Evolutionary conservation across 1,140 invertebrate genomes (phyloP).

Genomic region (Formica selysi): DNA sequence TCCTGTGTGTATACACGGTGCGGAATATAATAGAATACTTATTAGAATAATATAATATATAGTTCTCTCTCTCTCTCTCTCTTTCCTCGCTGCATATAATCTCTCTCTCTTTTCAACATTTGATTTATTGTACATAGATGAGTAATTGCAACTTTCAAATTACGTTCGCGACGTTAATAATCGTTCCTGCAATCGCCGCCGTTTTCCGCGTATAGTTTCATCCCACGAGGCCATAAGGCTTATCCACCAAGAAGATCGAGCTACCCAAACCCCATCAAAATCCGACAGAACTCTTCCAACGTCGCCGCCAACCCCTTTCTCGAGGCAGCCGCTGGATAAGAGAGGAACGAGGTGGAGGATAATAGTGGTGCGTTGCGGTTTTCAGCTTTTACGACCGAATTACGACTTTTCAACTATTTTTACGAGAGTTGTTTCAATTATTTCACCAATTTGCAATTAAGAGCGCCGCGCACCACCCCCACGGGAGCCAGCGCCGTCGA

Average conservation of each 20-base stretch:
- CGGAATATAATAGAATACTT: not conserved
- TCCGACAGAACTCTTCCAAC: constrained; percentile 68
- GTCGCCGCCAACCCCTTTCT: constrained; percentile 65
- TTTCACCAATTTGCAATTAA: constrained; percentile 86
- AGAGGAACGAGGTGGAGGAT: constrained; percentile 65
- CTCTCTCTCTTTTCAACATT: not conserved
- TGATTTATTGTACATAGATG: not conserved
- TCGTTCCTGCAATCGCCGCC: constrained; percentile 7
- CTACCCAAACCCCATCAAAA: constrained; percentile 67
- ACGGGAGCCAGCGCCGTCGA: constrained; percentile 58
- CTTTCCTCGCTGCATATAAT: not conserved
- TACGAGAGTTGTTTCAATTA: constrained; percentile 86
- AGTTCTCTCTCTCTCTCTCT: not conserved
- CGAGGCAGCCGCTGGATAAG: constrained; percentile 68
- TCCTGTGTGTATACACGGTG: not conserved
- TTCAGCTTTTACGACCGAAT: constrained; percentile 83
- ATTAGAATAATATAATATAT: not conserved
- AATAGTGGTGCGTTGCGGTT: constrained; percentile 81
- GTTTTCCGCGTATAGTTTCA: constrained; percentile 66
- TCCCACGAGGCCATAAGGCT: constrained; percentile 74
- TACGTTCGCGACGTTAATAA: constrained; percentile 20
- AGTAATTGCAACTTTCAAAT: constrained; percentile 17
- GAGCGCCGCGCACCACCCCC: constrained; percentile 71
- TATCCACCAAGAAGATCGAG: constrained; percentile 76
- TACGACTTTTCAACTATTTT: constrained; percentile 85